These are phyloP conservation scores for Cantharis flavilabris DNA, from an alignment of 2,888 invertebrate species.

Conservation along the genomic window DNA sequence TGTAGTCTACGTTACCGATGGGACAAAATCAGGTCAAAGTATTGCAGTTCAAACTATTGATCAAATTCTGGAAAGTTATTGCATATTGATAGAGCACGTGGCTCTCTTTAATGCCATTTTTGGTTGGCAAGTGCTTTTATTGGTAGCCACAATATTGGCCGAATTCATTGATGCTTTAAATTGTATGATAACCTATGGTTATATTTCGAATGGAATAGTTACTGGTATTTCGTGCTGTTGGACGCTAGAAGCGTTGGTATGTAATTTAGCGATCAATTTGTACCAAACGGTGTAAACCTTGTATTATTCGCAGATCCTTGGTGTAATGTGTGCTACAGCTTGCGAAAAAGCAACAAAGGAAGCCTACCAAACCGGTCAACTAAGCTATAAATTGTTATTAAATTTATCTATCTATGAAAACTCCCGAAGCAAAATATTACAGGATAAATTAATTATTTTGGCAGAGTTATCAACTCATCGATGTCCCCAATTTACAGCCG, in stretches of 20 bases:
- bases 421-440: constrained; percentile 4
- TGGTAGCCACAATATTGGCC: background rate
- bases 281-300: background rate
- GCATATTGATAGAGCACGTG: background rate
- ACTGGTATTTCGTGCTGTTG: background rate
- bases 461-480: constrained; percentile 14
- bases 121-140: background rate
- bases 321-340: constrained; percentile 29
- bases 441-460: constrained; percentile 10
- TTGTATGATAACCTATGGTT: background rate
- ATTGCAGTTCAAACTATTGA: background rate
- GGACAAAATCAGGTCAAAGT: background rate
- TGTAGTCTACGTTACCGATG: background rate
- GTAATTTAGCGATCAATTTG: background rate
- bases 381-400: constrained; percentile 33
- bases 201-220: background rate
- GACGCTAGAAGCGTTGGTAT: background rate
- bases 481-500: constrained; percentile 25
- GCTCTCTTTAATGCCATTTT: background rate
- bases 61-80: background rate
- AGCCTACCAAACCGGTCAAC: constrained; percentile 30
- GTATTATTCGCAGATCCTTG: constrained; percentile 29
- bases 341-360: constrained; percentile 34
- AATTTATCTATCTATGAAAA: constrained; percentile 24
- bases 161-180: background rate